Conservation (phyloP, 1,140 invertebrate species). For the Pseudomyrmex pallidus region DNA sequence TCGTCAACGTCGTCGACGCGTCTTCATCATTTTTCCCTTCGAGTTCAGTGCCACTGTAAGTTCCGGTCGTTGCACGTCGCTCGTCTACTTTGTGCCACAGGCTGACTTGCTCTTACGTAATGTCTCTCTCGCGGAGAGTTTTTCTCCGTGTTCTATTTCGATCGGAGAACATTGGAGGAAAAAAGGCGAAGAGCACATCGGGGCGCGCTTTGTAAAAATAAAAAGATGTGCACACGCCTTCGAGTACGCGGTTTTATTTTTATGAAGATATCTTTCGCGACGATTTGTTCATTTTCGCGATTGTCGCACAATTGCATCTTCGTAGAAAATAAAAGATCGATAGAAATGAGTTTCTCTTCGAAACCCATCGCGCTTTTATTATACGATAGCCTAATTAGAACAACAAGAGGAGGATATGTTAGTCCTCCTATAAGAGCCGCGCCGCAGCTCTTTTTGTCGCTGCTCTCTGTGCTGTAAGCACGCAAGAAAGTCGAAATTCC, state of each 20-base stretch:
- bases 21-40: constrained; percentile 29
- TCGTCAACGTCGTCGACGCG: constrained; percentile 26
- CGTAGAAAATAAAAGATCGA: background rate
- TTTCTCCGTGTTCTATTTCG: constrained; percentile 32
- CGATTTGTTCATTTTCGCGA: too few relatives aligned
- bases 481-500: constrained; percentile 57
- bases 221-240: too few relatives aligned
- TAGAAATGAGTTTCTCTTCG: background rate
- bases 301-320: too few relatives aligned
- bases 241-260: too few relatives aligned
- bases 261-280: too few relatives aligned
- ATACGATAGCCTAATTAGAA: background rate
- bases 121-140: constrained; percentile 31
- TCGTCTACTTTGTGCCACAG: constrained; percentile 28
- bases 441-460: background rate
- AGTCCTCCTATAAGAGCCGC: background rate
- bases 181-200: background rate
- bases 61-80: constrained; percentile 76
- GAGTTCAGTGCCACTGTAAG: constrained; percentile 75
- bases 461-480: background rate
- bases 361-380: background rate
- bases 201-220: too few relatives aligned
- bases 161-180: constrained; percentile 13
- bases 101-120: constrained; percentile 58
- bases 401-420: background rate